Percentiles rank a stretch among this genome's conserved stretches.
These are phyloP conservation scores for Mormyrops attenuatus DNA, from an alignment of 2,797 vertebrate species.

Conservation along the genomic window DNA sequence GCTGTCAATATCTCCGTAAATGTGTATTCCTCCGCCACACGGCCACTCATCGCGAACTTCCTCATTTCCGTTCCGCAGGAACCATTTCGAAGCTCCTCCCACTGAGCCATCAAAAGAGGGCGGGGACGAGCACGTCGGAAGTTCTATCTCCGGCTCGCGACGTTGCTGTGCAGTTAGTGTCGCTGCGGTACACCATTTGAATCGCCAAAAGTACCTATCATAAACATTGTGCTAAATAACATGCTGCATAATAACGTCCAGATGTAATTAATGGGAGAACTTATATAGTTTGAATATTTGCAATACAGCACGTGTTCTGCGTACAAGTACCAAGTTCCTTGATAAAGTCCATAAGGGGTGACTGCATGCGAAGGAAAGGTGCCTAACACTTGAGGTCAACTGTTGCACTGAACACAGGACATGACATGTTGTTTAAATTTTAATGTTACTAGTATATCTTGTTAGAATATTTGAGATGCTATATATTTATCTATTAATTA, in stretches of 20 bases:
- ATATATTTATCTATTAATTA: not conserved
- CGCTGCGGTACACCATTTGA: not conserved
- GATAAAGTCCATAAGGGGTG: not conserved
- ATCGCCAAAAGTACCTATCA: not conserved
- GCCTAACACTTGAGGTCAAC: not conserved
- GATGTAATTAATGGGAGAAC: not conserved
- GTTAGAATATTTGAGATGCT: not conserved
- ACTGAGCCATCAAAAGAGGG: conserved; percentile 22
- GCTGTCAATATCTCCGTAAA: conserved; percentile 44
- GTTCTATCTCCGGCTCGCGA: conserved; percentile 26
- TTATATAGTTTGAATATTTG: not conserved
- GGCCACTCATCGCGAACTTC: conserved; percentile 55
- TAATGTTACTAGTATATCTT: not conserved
- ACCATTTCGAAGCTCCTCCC: conserved; percentile 16
- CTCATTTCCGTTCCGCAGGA: conserved; percentile 41
- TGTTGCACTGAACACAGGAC: not conserved
- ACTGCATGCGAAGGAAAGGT: not conserved
- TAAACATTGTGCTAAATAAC: not conserved
- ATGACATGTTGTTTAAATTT: not conserved
- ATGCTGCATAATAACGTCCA: not conserved
- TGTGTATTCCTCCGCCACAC: conserved; percentile 68
- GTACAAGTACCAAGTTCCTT: not conserved
- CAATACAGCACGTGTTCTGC: not conserved
- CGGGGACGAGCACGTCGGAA: not conserved
- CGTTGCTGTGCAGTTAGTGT: not conserved